A percentile compares a stretch with the other conserved stretches of the same genome.
These are phyloP conservation scores for Pimephales promelas DNA, from an alignment of 2,113 vertebrate species.

Conservation along the genomic window DNA sequence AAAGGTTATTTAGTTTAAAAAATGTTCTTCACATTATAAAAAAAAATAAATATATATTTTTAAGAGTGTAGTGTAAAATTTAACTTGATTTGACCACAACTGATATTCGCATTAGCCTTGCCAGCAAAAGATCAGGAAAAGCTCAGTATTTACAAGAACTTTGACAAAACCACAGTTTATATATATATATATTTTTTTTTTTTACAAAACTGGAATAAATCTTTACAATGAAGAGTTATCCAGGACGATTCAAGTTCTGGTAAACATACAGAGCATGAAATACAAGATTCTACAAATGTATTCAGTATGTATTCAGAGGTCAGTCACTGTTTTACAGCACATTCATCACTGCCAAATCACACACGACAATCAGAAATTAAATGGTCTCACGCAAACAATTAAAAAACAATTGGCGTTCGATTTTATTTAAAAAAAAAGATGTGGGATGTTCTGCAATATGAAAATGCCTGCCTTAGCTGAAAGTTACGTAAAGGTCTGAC, in stretches of 20 bases:
- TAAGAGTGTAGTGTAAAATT: neutral
- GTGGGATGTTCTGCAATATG: neutral
- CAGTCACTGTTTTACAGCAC: constrained; percentile 14
- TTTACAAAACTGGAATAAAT: constrained; percentile 16
- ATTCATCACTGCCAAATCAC: neutral
- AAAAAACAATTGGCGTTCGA: neutral
- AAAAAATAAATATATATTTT: too few species aligned
- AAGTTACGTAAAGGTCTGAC: neutral
- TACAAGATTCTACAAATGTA: neutral
- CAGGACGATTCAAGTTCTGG: neutral
- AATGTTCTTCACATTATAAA: neutral
- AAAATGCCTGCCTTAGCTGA: neutral
- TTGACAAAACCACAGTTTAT: neutral
- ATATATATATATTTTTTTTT: too few species aligned
- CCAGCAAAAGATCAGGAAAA: constrained; percentile 36
- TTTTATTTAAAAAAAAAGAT: neutral
- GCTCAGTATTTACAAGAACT: constrained; percentile 19
- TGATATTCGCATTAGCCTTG: constrained; percentile 30
- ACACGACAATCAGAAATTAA: constrained; percentile 19
- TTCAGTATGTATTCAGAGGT: neutral
- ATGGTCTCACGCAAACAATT: neutral
- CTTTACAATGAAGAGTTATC: neutral
- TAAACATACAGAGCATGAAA: neutral
- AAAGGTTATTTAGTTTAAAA: too few species aligned
- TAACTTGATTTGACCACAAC: constrained; percentile 29